phyloP scores from a whole-genome alignment of 2,888 invertebrate species.

The Macrosiphum euphorbiae region DNA sequence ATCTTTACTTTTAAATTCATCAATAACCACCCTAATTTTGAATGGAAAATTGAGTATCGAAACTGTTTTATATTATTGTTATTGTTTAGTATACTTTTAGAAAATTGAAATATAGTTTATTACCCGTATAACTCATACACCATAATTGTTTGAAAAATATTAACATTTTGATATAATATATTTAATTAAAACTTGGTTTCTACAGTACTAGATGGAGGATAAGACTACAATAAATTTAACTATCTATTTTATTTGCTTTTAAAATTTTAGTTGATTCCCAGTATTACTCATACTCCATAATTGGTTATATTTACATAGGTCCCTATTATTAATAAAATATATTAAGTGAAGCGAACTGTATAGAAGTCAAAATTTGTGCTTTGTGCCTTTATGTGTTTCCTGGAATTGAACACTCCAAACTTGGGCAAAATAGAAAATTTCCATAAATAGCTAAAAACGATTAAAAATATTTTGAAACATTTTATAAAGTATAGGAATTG shows the following conservation, averaged over 20 bases:
- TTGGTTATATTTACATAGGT: too few relatives aligned
- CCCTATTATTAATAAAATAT: too few relatives aligned
- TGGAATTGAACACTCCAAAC: too few relatives aligned
- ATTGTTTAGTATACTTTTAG: background rate
- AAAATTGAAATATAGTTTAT: background rate
- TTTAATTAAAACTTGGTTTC: background rate
- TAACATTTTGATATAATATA: background rate
- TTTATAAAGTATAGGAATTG: too few relatives aligned
- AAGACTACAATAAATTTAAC: background rate
- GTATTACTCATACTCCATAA: too few relatives aligned
- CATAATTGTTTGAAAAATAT: background rate
- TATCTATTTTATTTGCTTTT: background rate
- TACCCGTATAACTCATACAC: background rate
- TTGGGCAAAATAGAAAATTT: too few relatives aligned
- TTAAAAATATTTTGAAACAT: too few relatives aligned
- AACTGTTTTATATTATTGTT: background rate
- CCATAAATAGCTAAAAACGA: too few relatives aligned
- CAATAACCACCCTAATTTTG: background rate
- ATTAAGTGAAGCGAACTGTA: too few relatives aligned
- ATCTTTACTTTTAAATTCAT: background rate
- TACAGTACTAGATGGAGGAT: background rate
- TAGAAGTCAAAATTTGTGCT: too few relatives aligned
- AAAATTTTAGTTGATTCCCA: too few relatives aligned
- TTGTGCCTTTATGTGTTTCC: too few relatives aligned
- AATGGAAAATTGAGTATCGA: background rate